Conservation (phyloP, 2,888 invertebrate species). For the Lathronympha strigana region DNA sequence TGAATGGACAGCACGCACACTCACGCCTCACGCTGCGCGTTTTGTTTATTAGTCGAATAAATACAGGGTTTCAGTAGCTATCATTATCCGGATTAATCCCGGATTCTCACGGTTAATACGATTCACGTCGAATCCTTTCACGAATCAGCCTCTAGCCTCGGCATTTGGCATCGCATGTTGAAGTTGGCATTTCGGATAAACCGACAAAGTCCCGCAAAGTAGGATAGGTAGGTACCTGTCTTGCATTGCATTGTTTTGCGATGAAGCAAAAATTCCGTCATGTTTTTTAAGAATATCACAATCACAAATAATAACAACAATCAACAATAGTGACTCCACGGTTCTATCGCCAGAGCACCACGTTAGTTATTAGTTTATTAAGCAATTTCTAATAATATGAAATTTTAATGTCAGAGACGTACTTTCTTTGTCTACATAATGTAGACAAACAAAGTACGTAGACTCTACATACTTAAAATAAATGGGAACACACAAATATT, state of each 20-base stretch:
- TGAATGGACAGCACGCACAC: slow-evolving; percentile 65
- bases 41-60: slow-evolving; percentile 61
- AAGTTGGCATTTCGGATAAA: slow-evolving; percentile 22
- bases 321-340: background rate
- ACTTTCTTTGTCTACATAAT: too few relatives aligned
- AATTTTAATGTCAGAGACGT: too few relatives aligned
- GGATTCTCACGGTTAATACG: slow-evolving; percentile 53
- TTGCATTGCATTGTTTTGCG: slow-evolving; percentile 8
- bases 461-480: too few relatives aligned
- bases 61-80: slow-evolving; percentile 71
- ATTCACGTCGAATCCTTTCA: slow-evolving; percentile 31
- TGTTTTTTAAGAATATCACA: slow-evolving; percentile 12
- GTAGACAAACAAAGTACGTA: too few relatives aligned
- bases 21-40: slow-evolving; percentile 17
- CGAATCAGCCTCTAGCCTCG: slow-evolving; percentile 10
- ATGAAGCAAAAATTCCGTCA: slow-evolving; percentile 17
- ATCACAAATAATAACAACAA: slow-evolving; percentile 3
- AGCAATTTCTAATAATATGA: too few relatives aligned
- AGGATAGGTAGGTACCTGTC: background rate
- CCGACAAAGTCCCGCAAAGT: slow-evolving; percentile 7
- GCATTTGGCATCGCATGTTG: slow-evolving; percentile 4
- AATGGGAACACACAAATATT: too few relatives aligned
- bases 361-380: too few relatives aligned
- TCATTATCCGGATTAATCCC: slow-evolving; percentile 51
- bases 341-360: too few relatives aligned